These are phyloP conservation scores for Nothura maculosa DNA, from an alignment of 2,797 vertebrate genomes.

Conservation along the genomic window DNA sequence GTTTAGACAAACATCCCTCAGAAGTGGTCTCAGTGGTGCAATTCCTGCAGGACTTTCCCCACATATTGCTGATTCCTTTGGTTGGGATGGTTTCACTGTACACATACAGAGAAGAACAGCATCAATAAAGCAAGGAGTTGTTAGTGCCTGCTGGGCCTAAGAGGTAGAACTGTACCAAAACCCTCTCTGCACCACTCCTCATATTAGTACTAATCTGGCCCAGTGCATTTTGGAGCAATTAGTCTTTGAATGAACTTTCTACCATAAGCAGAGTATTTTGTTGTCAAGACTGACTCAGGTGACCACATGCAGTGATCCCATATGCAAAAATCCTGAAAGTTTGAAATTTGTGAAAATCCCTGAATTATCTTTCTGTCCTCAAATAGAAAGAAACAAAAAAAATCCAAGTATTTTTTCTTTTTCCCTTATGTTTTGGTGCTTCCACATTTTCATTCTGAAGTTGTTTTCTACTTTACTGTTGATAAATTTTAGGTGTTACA, in stretches of 20 bases:
- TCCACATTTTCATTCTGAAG: neutral
- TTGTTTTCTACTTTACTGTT: neutral
- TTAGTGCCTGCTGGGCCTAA: neutral
- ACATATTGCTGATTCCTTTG: too few relatives aligned
- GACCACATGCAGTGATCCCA: neutral
- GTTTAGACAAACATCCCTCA: too few relatives aligned
- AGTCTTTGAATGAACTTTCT: neutral
- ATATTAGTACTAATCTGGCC: neutral
- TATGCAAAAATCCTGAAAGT: neutral
- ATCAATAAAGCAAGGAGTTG: neutral
- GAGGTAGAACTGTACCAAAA: neutral
- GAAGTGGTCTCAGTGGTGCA: too few relatives aligned
- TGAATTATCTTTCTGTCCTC: neutral
- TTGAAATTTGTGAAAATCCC: neutral
- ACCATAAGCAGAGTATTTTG: neutral
- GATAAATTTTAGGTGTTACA: fast-evolving
- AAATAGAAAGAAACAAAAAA: neutral
- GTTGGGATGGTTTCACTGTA: too few relatives aligned
- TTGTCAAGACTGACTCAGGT: neutral
- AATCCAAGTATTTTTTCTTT: neutral
- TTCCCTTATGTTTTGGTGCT: neutral
- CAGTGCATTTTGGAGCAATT: neutral
- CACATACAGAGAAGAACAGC: neutral
- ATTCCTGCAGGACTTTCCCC: too few relatives aligned
- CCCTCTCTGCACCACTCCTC: neutral